Percentiles rank a stretch among this genome's conserved stretches.
These are phyloP conservation scores for Beaufortia kweichowensis DNA, from an alignment of 2,113 vertebrate genomes.

Conservation along the genomic window DNA sequence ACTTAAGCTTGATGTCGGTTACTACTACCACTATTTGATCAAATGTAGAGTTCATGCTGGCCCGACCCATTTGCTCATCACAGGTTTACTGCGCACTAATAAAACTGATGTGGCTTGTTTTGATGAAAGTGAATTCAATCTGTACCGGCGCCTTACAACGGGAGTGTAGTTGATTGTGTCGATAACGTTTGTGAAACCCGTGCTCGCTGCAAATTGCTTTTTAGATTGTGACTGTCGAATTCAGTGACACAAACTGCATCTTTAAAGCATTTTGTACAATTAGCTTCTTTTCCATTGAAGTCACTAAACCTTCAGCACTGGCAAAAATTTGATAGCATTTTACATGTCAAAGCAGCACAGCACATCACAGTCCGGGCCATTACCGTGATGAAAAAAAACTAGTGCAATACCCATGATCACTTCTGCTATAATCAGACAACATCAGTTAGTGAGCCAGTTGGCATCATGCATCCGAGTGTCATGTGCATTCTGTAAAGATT, in stretches of 20 bases:
- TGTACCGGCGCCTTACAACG: slow-evolving; percentile 10
- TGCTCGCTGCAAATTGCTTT: slow-evolving; percentile 12
- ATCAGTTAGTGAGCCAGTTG: slow-evolving; percentile 3
- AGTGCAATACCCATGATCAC: not conserved
- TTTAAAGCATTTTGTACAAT: not conserved
- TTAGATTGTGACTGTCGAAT: slow-evolving; percentile 2
- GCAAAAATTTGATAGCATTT: not conserved
- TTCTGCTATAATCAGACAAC: not conserved
- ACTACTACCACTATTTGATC: not conserved
- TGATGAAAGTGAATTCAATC: slow-evolving; percentile 40
- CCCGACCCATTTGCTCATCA: slow-evolving; percentile 21
- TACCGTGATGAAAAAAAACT: not conserved
- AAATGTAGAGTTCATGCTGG: not conserved
- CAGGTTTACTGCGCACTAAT: slow-evolving; percentile 18
- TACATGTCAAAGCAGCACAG: not conserved
- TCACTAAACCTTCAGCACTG: not conserved
- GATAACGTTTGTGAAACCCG: slow-evolving; percentile 6
- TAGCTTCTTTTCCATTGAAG: not conserved
- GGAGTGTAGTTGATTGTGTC: slow-evolving; percentile 23
- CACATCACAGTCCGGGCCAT: not conserved
- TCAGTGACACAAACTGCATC: not conserved
- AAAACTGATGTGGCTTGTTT: slow-evolving; percentile 21
- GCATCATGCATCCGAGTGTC: slow-evolving; percentile 24
- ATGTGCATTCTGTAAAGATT: slow-evolving; percentile 10
- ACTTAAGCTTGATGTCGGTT: not conserved